These are phyloP conservation scores for Propithecus perrieri DNA, from an alignment of 2,797 vertebrate genomes.

Conservation along the genomic window DNA sequence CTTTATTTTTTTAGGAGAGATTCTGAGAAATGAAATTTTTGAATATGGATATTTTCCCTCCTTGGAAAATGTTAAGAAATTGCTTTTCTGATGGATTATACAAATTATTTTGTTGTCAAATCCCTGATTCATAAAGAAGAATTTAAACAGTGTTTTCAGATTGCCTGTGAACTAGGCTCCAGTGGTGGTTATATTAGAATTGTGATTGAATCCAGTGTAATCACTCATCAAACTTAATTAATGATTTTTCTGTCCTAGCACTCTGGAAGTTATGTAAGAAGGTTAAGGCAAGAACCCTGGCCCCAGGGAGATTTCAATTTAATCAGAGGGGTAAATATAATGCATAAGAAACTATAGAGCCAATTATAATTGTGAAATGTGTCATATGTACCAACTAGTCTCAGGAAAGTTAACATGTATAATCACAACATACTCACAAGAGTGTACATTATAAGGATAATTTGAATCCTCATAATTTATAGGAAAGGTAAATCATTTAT, in stretches of 20 bases:
- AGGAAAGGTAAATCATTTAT: not conserved
- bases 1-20: slow-evolving; percentile 19
- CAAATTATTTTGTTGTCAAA: slow-evolving; percentile 31
- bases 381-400: not conserved
- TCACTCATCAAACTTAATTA: slow-evolving; percentile 49
- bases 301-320: slow-evolving; percentile 10
- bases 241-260: not conserved
- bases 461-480: slow-evolving; percentile 5
- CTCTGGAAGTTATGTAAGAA: slow-evolving; percentile 24
- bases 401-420: slow-evolving; percentile 22
- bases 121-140: slow-evolving; percentile 1
- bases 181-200: slow-evolving; percentile 12
- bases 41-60: not conserved
- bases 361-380: slow-evolving; percentile 48
- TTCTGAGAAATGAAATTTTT: slow-evolving; percentile 42
- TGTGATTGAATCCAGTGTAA: not conserved
- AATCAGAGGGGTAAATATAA: slow-evolving; percentile 57
- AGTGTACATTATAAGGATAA: not conserved
- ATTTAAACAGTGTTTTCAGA: not conserved
- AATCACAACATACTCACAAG: not conserved
- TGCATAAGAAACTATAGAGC: not conserved
- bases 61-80: slow-evolving; percentile 49
- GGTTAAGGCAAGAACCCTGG: slow-evolving; percentile 14
- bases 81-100: slow-evolving; percentile 5
- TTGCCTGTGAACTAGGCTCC: not conserved